Evolutionary conservation across 1,140 invertebrate genomes (phyloP), one percentile per base, ranked within the genome.

Genomic region (Pogonomyrmex californicus): DNA sequence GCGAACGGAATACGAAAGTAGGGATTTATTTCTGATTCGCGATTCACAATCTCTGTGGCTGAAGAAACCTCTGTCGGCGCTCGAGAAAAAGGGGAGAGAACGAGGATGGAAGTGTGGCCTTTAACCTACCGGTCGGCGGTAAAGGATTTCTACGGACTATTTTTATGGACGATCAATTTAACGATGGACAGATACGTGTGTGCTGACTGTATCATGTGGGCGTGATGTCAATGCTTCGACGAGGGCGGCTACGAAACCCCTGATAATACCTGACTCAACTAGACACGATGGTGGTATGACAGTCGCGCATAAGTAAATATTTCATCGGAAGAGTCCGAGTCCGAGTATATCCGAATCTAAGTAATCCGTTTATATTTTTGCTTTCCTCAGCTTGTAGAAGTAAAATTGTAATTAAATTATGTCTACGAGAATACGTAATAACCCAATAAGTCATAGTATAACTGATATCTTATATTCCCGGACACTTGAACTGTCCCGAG

Each of bases 141-240:
- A 85, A 75, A n/a, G 38, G 36, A 58, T 33, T 63, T 65, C 30
- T 30, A n/a, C n/a, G n/a, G 60, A 77, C 82, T 78, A 78, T 85
- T 85, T 85, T 65, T 78, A 65, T 12, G 82, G 5, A 30, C 60
- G 73, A 85, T 85, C 82, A 85, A 85, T 85, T 85, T 63, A 85
- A 76, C 73, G 82, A 66, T 33, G 58, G 47, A 77, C 56, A 51
- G 17, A 23, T n/a, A 54, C 23, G 14, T 62, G 54, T 66, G 33
- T n/a, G 49, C 10, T 12, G 17, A 38, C 9, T 41, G 41, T 47
- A 47, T 62, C 33, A n/a, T 49, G 30, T 83, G 54, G 54, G 51
- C 75, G 79, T 73, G 30, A 83, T 83, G 79, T 83, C 79, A 83
- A 83, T 83, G 79, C 68, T 83, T 83, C 41, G 54, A 60, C 51